Conservation (phyloP, 2,888 invertebrate genomes). For the Athripsodes cinereus region DNA sequence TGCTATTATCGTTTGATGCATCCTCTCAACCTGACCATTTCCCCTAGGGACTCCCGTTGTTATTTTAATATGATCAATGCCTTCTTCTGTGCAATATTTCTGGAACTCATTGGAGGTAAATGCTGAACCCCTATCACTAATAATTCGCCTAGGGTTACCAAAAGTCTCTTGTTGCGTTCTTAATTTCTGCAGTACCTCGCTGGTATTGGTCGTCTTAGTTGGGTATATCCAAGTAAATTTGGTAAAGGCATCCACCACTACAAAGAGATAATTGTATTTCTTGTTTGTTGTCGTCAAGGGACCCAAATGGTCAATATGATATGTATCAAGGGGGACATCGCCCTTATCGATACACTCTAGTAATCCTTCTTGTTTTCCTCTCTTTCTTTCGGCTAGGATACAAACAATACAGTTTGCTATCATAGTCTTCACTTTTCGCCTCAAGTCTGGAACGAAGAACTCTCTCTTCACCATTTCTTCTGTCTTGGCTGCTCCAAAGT, state of each 20-base stretch:
- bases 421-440: background rate
- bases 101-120: conserved; percentile 30
- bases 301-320: conserved; percentile 34
- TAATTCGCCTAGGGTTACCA: conserved; percentile 33
- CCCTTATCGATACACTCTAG: conserved; percentile 32
- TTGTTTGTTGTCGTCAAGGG: conserved; percentile 32
- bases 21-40: conserved; percentile 34
- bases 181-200: conserved; percentile 32
- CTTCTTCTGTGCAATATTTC: background rate
- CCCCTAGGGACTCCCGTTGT: conserved; percentile 31
- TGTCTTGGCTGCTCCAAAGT: conserved; percentile 11
- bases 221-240: conserved; percentile 36
- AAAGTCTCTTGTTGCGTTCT: conserved; percentile 31
- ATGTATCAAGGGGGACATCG: conserved; percentile 30
- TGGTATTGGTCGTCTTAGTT: conserved; percentile 30
- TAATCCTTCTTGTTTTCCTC: conserved; percentile 32
- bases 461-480: conserved; percentile 10
- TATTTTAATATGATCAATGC: background rate
- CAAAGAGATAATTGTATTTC: conserved; percentile 34
- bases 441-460: conserved; percentile 3
- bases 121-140: conserved; percentile 34
- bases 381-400: conserved; percentile 20
- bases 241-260: conserved; percentile 33
- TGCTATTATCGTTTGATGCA: conserved; percentile 31
- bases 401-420: conserved; percentile 5